A percentile compares a stretch with the other conserved stretches of the same genome.
Evolutionary conservation across 2,797 vertebrate species (phyloP).

Genomic region (Decapterus maruadsi): DNA sequence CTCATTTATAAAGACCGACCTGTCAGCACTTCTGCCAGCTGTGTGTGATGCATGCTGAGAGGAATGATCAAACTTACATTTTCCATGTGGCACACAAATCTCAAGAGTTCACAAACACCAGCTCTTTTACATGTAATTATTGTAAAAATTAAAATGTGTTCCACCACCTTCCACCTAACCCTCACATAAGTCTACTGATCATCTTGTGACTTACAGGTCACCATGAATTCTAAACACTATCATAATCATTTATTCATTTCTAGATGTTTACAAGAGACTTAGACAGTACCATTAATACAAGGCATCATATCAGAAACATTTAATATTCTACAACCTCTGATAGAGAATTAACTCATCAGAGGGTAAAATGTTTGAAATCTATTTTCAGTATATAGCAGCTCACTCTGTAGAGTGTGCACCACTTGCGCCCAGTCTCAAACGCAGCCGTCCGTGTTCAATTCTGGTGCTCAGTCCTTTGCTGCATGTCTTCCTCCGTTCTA

Average conservation of each 20-base stretch:
- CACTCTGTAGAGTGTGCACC: no score
- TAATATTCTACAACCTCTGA: neutral
- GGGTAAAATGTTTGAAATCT: neutral
- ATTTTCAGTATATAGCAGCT: neutral
- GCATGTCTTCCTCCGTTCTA: no score
- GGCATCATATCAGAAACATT: neutral
- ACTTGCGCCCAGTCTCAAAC: no score
- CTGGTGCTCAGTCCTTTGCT: no score
- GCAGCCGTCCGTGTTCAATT: no score
- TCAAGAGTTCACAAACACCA: neutral
- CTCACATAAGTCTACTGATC: neutral
- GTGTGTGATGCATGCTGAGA: conserved; percentile 33
- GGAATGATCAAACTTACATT: conserved; percentile 36
- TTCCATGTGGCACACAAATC: conserved; percentile 14
- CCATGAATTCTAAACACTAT: neutral
- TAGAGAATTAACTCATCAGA: neutral
- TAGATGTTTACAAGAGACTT: neutral
- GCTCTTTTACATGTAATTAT: neutral
- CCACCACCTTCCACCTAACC: neutral
- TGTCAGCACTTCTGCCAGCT: conserved; percentile 60
- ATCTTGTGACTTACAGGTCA: neutral
- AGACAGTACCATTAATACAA: neutral
- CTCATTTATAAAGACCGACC: conserved; percentile 65
- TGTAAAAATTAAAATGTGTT: neutral
- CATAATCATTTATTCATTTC: no score